These are phyloP conservation scores for human (Homo sapiens) DNA, from an alignment of 2,113 vertebrate genomes.

Conservation along the genomic window DNA sequence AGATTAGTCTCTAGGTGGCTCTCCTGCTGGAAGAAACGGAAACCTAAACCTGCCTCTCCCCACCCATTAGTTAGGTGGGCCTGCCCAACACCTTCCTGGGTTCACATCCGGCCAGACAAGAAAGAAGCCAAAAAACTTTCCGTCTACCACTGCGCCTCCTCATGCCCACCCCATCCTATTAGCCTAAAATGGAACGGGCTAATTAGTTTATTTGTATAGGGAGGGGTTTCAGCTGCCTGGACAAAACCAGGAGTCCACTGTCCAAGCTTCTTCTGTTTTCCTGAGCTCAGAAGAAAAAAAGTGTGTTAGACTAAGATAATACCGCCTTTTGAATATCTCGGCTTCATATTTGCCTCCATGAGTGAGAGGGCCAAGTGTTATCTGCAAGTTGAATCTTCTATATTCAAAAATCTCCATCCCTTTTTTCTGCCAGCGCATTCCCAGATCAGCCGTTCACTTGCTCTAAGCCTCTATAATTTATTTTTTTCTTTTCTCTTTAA, in stretches of 20 bases:
- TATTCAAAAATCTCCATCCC: conserved; percentile 73
- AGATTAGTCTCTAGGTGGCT: neutral
- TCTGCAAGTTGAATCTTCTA: conserved; percentile 83
- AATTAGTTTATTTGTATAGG: neutral
- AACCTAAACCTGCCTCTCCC: neutral
- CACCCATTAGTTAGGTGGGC: neutral
- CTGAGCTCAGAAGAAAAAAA: conserved; percentile 61
- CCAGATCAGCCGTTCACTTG: conserved; percentile 71
- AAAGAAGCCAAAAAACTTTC: neutral
- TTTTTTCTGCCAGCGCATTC: conserved; percentile 76
- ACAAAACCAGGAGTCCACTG: conserved; percentile 38
- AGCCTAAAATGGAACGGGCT: neutral
- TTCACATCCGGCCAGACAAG: neutral
- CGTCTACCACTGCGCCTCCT: neutral
- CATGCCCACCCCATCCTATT: too few relatives aligned
- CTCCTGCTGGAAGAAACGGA: neutral
- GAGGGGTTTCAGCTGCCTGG: conserved; percentile 1
- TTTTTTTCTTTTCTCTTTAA: conserved; percentile 29
- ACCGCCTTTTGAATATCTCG: conserved; percentile 78
- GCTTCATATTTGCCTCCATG: conserved; percentile 79
- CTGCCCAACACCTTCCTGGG: neutral
- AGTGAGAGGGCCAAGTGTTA: conserved; percentile 82
- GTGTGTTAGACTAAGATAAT: conserved; percentile 69
- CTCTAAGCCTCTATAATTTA: conserved; percentile 71
- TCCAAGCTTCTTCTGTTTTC: conserved; percentile 63